Conservation (phyloP, 1,140 invertebrate species). For the Sweltsa coloradensis region DNA sequence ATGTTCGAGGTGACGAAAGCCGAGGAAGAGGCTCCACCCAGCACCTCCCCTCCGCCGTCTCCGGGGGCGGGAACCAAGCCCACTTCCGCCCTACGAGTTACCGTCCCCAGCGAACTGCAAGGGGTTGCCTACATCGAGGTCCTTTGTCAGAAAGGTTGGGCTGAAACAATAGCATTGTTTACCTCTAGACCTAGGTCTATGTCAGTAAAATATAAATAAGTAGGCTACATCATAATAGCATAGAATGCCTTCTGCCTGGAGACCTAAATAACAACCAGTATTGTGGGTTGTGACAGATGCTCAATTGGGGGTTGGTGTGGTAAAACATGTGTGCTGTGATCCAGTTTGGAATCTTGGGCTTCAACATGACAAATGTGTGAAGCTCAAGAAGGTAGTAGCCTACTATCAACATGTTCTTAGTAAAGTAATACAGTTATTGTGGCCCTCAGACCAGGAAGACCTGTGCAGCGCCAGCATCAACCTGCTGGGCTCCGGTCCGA, state of each 20-base stretch:
- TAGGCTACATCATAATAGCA: no score
- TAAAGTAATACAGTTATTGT: not conserved
- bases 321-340: not conserved
- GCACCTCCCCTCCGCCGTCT: constrained; percentile 10
- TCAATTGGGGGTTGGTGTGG: not conserved
- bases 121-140: constrained; percentile 94
- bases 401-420: no score
- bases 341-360: not conserved
- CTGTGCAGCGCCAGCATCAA: constrained; percentile 67
- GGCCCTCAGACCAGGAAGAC: constrained; percentile 65
- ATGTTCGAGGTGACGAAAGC: constrained; percentile 95
- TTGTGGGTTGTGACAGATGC: no score
- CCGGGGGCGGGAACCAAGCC: constrained; percentile 28
- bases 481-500: constrained; percentile 42
- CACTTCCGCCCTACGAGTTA: constrained; percentile 77
- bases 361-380: no score
- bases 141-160: constrained; percentile 74
- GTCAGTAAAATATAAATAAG: no score
- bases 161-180: no score
- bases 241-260: no score
- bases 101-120: constrained; percentile 84
- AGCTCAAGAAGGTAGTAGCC: no score
- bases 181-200: no score
- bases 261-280: no score
- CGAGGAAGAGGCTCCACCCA: constrained; percentile 47